Percentiles rank a stretch among this genome's conserved stretches.
Evolutionary conservation across 2,888 invertebrate species (phyloP).

Genomic region (Tetragonula carbonaria): DNA sequence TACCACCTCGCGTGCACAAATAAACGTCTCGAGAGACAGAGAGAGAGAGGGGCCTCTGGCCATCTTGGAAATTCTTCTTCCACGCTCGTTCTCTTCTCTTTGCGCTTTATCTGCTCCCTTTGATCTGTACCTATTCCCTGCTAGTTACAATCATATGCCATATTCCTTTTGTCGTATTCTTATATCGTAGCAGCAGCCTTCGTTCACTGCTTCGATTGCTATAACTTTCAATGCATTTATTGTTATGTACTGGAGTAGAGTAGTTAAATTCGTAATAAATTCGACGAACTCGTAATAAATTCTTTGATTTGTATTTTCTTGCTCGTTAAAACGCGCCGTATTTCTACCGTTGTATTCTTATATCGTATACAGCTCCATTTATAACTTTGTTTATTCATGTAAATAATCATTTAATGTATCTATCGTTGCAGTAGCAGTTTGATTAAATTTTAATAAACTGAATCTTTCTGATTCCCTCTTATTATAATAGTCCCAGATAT

Average conservation of each 20-base stretch:
- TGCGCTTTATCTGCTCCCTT: not conserved
- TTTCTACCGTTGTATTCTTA: too few relatives aligned
- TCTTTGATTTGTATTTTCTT: too few relatives aligned
- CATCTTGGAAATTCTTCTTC: not conserved
- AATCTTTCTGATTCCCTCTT: too few relatives aligned
- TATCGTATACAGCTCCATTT: too few relatives aligned
- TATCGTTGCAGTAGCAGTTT: too few relatives aligned
- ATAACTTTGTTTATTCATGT: too few relatives aligned
- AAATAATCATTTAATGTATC: too few relatives aligned
- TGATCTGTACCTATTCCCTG: not conserved
- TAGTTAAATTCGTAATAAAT: not conserved
- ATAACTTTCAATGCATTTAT: not conserved
- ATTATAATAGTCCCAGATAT: too few relatives aligned
- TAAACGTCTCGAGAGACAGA: not conserved
- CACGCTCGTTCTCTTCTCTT: not conserved
- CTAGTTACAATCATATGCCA: not conserved
- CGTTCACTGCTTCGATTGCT: not conserved
- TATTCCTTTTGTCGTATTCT: slow-evolving; percentile 5
- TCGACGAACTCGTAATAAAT: not conserved
- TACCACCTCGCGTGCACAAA: not conserved
- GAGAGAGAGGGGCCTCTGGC: slow-evolving; percentile 10
- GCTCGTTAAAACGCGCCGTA: too few relatives aligned
- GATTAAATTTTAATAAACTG: too few relatives aligned
- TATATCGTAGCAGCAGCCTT: not conserved
- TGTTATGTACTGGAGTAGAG: not conserved